Evolutionary conservation across 35 echinoderm and acorn worm species (phyloP).

Genomic region (Hemicentrotus pulcherrimus): DNA sequence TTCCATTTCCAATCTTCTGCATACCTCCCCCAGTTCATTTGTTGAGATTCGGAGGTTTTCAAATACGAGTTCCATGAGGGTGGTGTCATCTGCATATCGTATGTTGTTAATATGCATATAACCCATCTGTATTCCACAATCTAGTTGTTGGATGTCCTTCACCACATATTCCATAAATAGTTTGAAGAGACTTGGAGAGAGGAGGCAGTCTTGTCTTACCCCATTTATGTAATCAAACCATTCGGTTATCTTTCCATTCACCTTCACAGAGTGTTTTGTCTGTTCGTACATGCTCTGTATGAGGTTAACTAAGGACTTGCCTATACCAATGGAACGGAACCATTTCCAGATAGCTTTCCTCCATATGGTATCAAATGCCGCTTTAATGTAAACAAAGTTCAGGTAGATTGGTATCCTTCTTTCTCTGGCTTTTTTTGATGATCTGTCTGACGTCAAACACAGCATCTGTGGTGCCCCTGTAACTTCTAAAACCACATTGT

Average conservation of each 20-base stretch:
- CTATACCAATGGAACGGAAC: background rate
- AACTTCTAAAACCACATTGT: background rate
- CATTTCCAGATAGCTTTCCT: conserved; percentile 3
- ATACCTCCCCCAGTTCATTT: background rate
- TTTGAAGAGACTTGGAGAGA: background rate
- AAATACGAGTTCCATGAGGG: background rate
- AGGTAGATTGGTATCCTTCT: background rate
- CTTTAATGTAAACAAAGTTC: conserved; percentile 15
- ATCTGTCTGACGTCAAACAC: conserved; percentile 28
- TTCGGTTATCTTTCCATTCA: no score
- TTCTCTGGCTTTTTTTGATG: conserved; percentile 3
- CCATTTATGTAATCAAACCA: no score
- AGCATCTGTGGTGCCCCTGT: background rate
- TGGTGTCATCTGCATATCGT: background rate
- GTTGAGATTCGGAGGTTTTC: background rate
- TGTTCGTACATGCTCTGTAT: conserved; percentile 31
- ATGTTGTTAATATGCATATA: background rate
- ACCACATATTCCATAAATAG: background rate
- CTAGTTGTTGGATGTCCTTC: background rate
- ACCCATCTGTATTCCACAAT: background rate
- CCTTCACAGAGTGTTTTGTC: background rate
- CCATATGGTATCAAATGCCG: conserved; percentile 16
- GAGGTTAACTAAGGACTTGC: background rate
- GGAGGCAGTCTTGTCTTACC: background rate
- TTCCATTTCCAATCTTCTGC: background rate